Evolutionary conservation across 2,113 vertebrate species (phyloP), one percentile per base, ranked within the genome.

Genomic region (Sturnira hondurensis): DNA sequence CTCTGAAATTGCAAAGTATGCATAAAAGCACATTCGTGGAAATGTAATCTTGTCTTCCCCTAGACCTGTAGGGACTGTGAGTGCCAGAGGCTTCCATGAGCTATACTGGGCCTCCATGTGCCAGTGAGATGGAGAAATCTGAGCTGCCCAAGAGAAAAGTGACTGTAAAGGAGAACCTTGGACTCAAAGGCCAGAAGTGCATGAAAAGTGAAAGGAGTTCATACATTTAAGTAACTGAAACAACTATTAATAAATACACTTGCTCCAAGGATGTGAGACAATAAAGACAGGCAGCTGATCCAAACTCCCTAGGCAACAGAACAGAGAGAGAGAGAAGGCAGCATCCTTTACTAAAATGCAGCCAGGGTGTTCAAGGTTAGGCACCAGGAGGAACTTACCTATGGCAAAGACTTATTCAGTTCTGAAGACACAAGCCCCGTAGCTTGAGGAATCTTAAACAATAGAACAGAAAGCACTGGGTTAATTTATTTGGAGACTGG

Each of bases 1-100:
- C 85, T 95, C 74, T 93, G 87, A 95, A 90, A 90, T 90, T 86
- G 82, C 73, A 93, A 50, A 94, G n/a, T 80, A 41, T 61, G 80
- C 68, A 50, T 52, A 71, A 81, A 93, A 70, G 71, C 87, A 95
- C 88, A 74, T 50, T 95, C 3, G 1, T 58, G 81, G 80, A 87
- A 93, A 96, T 80, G 47, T 52, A 88, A 85, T 92, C 71, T 87
- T 82, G 67, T 87, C 85, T 97, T 74, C 16, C 36, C 19, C 26
- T 24, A 54, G 89, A 94, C 19, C 10, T 77, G 50, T 1, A 1
- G 65, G 74, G 45, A 56, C 68, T 65, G 15, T 33, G 74, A 95
- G 68, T 45, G 26, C 38, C 58, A 63, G 36, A 61, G 56, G 58
- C 38, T 83, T 63, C 80, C 31, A 45, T 83, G 74, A 96, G 78